phyloP scores from a whole-genome alignment of 2,797 vertebrate genomes.

The Eulemur albifrons region DNA sequence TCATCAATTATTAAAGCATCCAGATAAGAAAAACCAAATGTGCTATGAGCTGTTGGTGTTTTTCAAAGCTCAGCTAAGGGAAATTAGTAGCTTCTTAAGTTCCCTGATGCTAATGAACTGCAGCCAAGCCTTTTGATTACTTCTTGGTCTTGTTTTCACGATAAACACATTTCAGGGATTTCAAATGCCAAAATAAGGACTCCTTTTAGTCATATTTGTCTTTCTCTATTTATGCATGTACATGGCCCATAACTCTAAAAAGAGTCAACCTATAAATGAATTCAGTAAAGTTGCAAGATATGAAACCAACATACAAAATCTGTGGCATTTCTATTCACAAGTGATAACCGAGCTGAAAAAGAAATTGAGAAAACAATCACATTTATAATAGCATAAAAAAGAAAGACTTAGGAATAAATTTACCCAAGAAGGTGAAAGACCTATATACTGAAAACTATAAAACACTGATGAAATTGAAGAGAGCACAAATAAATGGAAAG shows the following conservation, averaged over 20 bases:
- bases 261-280: background rate
- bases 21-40: slow-evolving; percentile 80
- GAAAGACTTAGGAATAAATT: background rate
- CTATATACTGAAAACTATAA: background rate
- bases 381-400: background rate
- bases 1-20: slow-evolving; percentile 91
- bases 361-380: background rate
- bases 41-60: background rate
- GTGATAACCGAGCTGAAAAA: background rate
- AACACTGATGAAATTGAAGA: background rate
- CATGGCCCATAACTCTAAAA: background rate
- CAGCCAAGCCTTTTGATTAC: background rate
- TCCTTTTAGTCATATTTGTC: background rate
- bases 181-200: background rate
- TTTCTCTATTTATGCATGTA: background rate
- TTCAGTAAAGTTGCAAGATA: background rate
- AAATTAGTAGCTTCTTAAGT: background rate
- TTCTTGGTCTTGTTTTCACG: background rate
- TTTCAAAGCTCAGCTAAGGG: background rate
- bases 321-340: background rate
- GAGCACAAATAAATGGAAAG: background rate
- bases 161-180: background rate
- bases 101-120: background rate
- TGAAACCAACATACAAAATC: background rate
- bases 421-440: background rate